These are phyloP conservation scores for Phoenicopterus ruber DNA, from an alignment of 2,113 vertebrate species.

Conservation along the genomic window DNA sequence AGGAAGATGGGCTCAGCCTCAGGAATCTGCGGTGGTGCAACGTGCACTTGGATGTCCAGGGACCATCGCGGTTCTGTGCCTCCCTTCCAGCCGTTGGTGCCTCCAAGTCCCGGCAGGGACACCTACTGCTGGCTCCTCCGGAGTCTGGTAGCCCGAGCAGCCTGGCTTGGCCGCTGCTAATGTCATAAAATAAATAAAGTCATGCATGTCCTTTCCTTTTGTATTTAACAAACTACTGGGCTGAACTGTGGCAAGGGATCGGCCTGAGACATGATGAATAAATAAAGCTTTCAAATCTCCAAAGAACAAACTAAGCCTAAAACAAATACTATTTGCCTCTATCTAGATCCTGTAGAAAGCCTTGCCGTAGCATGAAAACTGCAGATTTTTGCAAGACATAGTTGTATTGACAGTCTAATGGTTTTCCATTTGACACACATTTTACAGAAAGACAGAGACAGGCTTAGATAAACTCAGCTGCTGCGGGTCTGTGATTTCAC, in stretches of 20 bases:
- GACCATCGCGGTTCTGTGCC: fast-evolving
- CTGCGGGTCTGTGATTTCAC: not conserved
- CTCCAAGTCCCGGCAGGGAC: fast-evolving
- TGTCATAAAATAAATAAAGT: not conserved
- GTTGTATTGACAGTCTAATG: not conserved
- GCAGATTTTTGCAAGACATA: not conserved
- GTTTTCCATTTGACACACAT: not conserved
- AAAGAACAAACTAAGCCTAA: not conserved
- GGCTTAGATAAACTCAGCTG: not conserved
- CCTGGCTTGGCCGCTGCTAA: not conserved
- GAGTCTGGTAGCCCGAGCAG: not conserved
- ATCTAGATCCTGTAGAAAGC: not conserved
- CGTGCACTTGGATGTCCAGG: fast-evolving
- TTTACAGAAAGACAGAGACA: not conserved
- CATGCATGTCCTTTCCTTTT: not conserved
- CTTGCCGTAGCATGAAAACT: not conserved
- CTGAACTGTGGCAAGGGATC: not conserved
- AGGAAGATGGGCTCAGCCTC: not conserved
- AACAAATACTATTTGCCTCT: not conserved
- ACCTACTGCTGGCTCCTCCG: not conserved
- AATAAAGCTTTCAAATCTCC: not conserved
- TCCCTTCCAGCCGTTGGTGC: fast-evolving
- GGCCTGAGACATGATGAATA: not conserved
- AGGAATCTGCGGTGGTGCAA: fast-evolving
- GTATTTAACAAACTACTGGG: not conserved